A percentile compares a stretch with the other conserved stretches of the same genome.
These are phyloP conservation scores for Macrocentrus cingulum DNA, from an alignment of 1,140 invertebrate genomes.

Conservation along the genomic window DNA sequence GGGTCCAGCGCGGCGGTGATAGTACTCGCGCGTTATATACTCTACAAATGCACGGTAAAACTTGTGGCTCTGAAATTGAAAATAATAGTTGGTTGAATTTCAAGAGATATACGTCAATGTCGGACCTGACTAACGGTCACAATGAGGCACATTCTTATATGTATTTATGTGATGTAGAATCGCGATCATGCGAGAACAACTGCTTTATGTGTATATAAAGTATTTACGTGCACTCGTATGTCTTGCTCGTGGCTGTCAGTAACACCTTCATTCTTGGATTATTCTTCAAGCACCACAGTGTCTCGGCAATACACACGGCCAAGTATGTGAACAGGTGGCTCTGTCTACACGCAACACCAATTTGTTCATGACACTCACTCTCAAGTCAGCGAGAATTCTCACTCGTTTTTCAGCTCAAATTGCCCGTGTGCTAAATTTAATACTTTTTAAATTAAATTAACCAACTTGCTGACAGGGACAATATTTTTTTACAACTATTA, in stretches of 20 bases:
- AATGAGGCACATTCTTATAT: no score
- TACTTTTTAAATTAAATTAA: no score
- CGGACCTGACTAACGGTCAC: no score
- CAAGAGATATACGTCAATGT: no score
- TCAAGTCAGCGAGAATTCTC: background rate
- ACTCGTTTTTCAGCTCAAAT: background rate
- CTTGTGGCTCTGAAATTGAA: no score
- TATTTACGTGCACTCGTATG: background rate
- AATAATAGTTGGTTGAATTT: no score
- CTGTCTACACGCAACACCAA: background rate
- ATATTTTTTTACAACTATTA: no score
- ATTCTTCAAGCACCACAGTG: slow-evolving; percentile 4
- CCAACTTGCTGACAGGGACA: no score
- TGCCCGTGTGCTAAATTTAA: no score
- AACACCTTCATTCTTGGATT: slow-evolving; percentile 18
- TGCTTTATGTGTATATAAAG: background rate
- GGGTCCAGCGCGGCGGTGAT: no score
- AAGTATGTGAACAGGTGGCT: slow-evolving; percentile 16
- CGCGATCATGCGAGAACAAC: background rate
- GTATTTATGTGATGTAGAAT: background rate
- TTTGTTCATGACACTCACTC: background rate
- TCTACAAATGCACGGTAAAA: no score
- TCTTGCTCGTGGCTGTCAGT: slow-evolving; percentile 1
- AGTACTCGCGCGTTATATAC: no score
- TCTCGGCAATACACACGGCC: background rate